Base-by-base conservation (phyloP, 2,797 vertebrate genomes). In the Chaenodraco wilsoni region DNA sequence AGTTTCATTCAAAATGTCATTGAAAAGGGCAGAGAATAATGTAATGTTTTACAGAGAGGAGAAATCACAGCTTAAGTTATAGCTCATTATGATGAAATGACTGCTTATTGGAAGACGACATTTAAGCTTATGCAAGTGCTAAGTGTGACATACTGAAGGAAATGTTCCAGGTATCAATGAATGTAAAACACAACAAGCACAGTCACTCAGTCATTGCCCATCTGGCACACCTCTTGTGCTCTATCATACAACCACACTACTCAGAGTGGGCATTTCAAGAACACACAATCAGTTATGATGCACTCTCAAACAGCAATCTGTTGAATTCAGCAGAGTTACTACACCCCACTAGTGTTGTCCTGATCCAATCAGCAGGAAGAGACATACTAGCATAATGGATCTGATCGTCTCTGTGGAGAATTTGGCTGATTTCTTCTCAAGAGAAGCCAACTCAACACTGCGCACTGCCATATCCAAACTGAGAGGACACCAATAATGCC, bases 401-500 rank as follows among this genome's bases (percentile, higher is more conserved):
- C 57, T 69, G 71, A 84, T 87, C 78, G 74, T 9, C 37, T 73
- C 76, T 56, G 58, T 65, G 73, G 23, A 74, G 69, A 76, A 37
- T 1, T 61, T 75, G 78, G 76, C 79, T n/a, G 11, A 15, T 74
- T 70, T 72, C 80, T 84, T 61, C 41, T 80, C 33, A n/a, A 62
- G 58, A 60, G 33, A 50, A 72, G 70, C 45, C 71, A 77, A 84
- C 83, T 88, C 78, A 76, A 72, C 84, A 78, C 68, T 67, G 66
- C 49, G 9, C 59, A 12, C n/a, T 55, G 72, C 73, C 71, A 65
- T 55, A 72, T 66, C 21, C 4, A 72, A 84, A 80, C 73, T 50
- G 57, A 83, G 83, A 78, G 64, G 74, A 85, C 82, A 86, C 69
- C 82, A 84, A 87, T 91, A 85, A 84, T 65, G 66, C 49, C 74